Evolutionary conservation across 1,140 invertebrate genomes (phyloP), one percentile per base, ranked within the genome.

Genomic region (Apis dorsata): DNA sequence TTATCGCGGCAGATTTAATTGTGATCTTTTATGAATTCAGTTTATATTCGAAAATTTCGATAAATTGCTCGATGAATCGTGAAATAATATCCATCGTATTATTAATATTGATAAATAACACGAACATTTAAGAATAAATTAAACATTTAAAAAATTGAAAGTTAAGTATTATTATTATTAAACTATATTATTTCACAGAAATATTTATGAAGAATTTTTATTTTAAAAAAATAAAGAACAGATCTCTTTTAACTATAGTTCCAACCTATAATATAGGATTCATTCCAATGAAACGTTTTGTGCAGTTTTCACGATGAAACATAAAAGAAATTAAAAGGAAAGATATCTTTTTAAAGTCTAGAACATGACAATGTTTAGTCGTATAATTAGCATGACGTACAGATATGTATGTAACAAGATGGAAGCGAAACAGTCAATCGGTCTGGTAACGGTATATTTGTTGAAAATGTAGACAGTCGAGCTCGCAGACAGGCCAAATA

Each of bases 381-480:
- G 28, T 28, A 44, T n/a, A 65, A 65, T 55, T 80, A 44, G 63
- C n/a, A 44, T 34, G 57, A 63, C 24, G 59, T 66, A 72, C 28
- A 44, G 34, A 44, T n/a, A n/a, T 24, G 19, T 7, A 11, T 62
- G 72, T 7, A 24, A 9, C 7, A 34, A 24, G 49, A 82, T 59
- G 70, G 57, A 74, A 53, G 15, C 21, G 71, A 63, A 59, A 70
- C 24, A n/a, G 80, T 81, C 49, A 51, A 74, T 87, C 80, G 62
- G 79, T 10, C 53, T 57, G 13, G 44, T 51, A 72, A 34, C 34
- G 53, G 11, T 24, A 17, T 51, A 60, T 76, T 76, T 53, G 55
- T 77, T 68, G 55, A 24, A 60, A 59, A 77, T 28, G 55, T 55
- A 81, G 63, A 53, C 44, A 51, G 75, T 15, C 21, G 19, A 11